phyloP scores from a whole-genome alignment of 2,113 vertebrate species.

The Seriola rivoliana region DNA sequence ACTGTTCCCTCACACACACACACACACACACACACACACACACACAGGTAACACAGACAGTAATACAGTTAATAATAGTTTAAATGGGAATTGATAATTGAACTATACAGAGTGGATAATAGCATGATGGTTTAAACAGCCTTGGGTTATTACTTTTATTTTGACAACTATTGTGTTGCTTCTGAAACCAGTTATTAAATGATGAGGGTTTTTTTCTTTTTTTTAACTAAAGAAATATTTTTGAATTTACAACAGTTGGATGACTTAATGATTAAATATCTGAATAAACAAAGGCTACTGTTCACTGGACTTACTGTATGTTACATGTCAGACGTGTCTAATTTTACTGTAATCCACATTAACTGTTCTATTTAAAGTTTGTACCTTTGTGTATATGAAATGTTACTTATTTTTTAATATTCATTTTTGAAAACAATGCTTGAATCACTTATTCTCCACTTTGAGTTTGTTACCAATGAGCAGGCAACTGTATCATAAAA shows the following conservation, averaged over 20 bases:
- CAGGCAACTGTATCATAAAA: slow-evolving; percentile 11
- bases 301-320: slow-evolving; percentile 40
- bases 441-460: slow-evolving; percentile 17
- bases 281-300: slow-evolving; percentile 35
- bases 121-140: background rate
- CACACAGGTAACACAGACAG: background rate
- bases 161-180: slow-evolving; percentile 13
- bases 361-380: slow-evolving; percentile 54
- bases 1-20: slow-evolving; percentile 39
- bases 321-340: slow-evolving; percentile 32
- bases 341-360: slow-evolving; percentile 42
- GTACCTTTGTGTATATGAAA: slow-evolving; percentile 36
- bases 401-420: slow-evolving; percentile 51
- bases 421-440: slow-evolving; percentile 30
- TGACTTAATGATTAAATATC: slow-evolving; percentile 29
- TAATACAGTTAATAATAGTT: slow-evolving; percentile 3
- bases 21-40: slow-evolving; percentile 14
- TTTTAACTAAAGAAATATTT: slow-evolving; percentile 45
- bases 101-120: slow-evolving; percentile 10
- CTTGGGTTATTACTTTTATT: slow-evolving; percentile 8
- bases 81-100: slow-evolving; percentile 28
- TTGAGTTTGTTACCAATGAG: slow-evolving; percentile 28
- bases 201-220: background rate
- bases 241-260: slow-evolving; percentile 25
- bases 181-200: slow-evolving; percentile 1